These are phyloP conservation scores for Cirrhinus molitorella DNA, from an alignment of 2,797 vertebrate species.

Conservation along the genomic window DNA sequence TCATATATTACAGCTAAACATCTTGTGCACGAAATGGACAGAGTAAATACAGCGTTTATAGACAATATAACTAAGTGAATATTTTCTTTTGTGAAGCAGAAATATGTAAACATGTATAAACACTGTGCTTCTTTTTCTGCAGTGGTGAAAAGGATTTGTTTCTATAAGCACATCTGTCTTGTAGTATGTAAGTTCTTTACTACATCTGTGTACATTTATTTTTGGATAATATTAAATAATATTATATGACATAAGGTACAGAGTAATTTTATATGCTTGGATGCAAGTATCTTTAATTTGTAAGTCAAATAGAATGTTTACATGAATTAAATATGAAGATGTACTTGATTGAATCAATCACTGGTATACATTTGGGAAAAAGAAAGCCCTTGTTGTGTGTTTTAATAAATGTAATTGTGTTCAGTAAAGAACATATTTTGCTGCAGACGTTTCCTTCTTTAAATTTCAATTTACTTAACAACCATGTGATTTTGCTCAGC, in stretches of 20 bases:
- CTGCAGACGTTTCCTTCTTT: background rate
- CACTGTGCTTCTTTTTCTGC: constrained; percentile 25
- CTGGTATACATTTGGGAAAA: background rate
- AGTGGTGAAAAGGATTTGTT: constrained; percentile 27
- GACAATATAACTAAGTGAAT: constrained; percentile 18
- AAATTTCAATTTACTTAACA: background rate
- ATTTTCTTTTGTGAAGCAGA: constrained; percentile 28
- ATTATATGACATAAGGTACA: constrained; percentile 14
- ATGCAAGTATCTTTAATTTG: constrained; percentile 19
- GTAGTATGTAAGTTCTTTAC: constrained; percentile 11
- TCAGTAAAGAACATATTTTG: background rate
- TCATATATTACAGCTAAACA: constrained; percentile 29
- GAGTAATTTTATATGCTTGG: background rate
- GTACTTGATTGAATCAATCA: background rate
- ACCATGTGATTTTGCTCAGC: background rate
- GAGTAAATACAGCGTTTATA: constrained; percentile 12
- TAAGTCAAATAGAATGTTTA: constrained; percentile 30
- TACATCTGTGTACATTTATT: constrained; percentile 11
- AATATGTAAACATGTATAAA: constrained; percentile 50
- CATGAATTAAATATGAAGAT: background rate
- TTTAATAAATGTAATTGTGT: background rate
- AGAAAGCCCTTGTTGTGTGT: background rate
- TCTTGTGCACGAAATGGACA: constrained; percentile 11
- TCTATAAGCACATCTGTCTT: constrained; percentile 42
- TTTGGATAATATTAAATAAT: constrained; percentile 5